A percentile compares a stretch with the other conserved stretches of the same genome.
phyloP scores from a whole-genome alignment of 2,113 vertebrate genomes.

The Protomyctophum bolini region DNA sequence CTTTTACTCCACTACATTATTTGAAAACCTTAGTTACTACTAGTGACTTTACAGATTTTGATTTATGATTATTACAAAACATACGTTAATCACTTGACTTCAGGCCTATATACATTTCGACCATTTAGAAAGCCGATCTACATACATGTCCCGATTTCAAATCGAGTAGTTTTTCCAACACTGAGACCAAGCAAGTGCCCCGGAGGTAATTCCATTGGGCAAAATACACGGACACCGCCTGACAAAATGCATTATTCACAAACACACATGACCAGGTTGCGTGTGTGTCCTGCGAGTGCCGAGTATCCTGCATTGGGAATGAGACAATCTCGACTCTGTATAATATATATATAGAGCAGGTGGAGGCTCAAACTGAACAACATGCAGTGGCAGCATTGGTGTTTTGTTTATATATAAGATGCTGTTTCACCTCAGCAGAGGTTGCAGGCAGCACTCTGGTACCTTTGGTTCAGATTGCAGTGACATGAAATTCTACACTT shows the following conservation, averaged over 20 bases:
- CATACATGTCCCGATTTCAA: no score
- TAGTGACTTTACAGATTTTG: no score
- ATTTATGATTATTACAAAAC: no score
- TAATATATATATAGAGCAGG: conserved; percentile 41
- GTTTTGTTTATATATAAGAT: conserved; percentile 48
- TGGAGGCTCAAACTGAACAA: conserved; percentile 43
- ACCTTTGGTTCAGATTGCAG: conserved; percentile 52
- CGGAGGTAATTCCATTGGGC: conserved; percentile 27
- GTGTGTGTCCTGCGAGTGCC: conserved; percentile 25
- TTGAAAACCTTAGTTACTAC: no score
- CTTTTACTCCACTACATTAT: no score
- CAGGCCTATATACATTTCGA: no score
- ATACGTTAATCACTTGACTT: no score
- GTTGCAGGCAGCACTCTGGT: conserved; percentile 16
- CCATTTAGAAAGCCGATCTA: no score
- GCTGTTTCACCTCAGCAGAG: conserved; percentile 46
- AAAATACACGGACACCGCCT: conserved; percentile 39
- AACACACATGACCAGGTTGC: conserved; percentile 56
- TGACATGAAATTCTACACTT: conserved; percentile 54
- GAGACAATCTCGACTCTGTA: conserved; percentile 40
- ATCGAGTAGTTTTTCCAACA: no score
- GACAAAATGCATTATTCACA: conserved; percentile 62
- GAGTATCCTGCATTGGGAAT: conserved; percentile 37
- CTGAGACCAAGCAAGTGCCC: conserved; percentile 46
- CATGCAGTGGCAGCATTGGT: conserved; percentile 33